Conservation (phyloP, 2,888 invertebrate genomes). For the Nematopogon swammerdamellus region DNA sequence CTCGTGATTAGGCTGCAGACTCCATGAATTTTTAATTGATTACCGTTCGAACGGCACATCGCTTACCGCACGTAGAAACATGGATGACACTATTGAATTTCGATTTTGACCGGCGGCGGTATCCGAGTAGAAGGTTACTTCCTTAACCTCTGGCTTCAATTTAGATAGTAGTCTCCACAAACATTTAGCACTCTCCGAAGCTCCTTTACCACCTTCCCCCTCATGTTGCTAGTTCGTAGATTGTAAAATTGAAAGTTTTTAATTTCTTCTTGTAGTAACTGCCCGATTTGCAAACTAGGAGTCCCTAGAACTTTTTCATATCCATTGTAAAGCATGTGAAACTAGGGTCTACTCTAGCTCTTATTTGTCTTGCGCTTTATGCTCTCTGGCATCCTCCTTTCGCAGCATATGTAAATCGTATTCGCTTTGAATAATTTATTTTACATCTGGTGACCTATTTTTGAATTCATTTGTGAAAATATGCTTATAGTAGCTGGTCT, state of each 20-base stretch:
- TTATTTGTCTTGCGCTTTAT: slow-evolving; percentile 2
- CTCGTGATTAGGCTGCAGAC: too few species aligned
- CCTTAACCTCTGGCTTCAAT: slow-evolving; percentile 4
- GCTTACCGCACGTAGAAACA: slow-evolving; percentile 7
- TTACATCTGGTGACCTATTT: slow-evolving; percentile 6
- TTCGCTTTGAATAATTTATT: slow-evolving; percentile 1
- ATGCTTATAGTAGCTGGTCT: slow-evolving; percentile 6
- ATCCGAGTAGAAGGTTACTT: slow-evolving; percentile 10
- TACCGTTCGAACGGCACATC: slow-evolving; percentile 3
- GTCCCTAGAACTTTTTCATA: slow-evolving; percentile 3
- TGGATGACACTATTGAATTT: slow-evolving; percentile 8
- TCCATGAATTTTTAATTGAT: slow-evolving; percentile 10
- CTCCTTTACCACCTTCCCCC: not conserved
- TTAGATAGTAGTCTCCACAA: slow-evolving; percentile 3
- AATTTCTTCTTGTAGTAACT: slow-evolving; percentile 3
- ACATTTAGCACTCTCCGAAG: slow-evolving; percentile 1
- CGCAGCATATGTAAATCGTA: slow-evolving; percentile 3
- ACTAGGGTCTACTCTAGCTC: slow-evolving; percentile 2
- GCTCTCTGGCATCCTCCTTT: slow-evolving; percentile 2
- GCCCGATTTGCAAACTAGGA: slow-evolving; percentile 2
- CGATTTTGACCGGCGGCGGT: slow-evolving; percentile 7
- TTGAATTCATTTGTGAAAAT: slow-evolving; percentile 10
- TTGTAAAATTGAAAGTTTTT: slow-evolving; percentile 5
- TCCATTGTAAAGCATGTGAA: slow-evolving; percentile 3
- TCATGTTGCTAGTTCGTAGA: slow-evolving; percentile 3